Evolutionary conservation across 2,888 invertebrate genomes (phyloP), one percentile per base, ranked within the genome.

Genomic region (Marasmarcha lunaedactyla): DNA sequence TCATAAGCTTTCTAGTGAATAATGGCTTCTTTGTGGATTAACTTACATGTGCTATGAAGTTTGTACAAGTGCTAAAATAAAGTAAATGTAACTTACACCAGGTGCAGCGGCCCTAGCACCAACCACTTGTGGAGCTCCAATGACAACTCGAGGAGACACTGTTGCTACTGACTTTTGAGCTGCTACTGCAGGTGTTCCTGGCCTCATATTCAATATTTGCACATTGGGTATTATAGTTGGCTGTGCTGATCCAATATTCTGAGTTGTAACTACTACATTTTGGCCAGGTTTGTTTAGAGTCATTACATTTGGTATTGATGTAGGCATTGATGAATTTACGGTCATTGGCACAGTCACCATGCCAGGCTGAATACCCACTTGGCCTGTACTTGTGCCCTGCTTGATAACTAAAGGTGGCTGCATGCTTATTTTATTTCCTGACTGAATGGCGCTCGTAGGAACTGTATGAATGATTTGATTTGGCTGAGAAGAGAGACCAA

Each of bases 201-300:
- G 90, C 52, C 94, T 87, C 86, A 93, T 91, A 72, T 94, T 94
- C 53, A 94, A 86, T 62, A 95, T 92, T 76, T 92, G 92, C 57
- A 94, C 92, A 77, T 91, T 92, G 41, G 90, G 90, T 49, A 90
- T 72, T 43, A 87, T 84, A 4, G 85, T 81, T 50, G 89, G 87
- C 54, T 90, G 88, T 44, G 77, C 84, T 52, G 86, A 86, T 46
- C 89, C 85, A 48, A 88, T 68, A 52, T 86, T 84, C 59, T 87
- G 88, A 54, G 88, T 84, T 47, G 87, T 85, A 47, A 85, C 84
- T 14, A 84, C 79, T 6, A 77, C 77, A 55, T 76, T 79, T 51
- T 84, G 85, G 42, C 74, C 79, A 46, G 81, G 81, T 71, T 89
- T 89, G 55, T 87, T 86, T 63, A 89, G 72, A 49, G 88, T 87